Percentiles rank a stretch among this genome's conserved stretches.
phyloP scores from a whole-genome alignment of 1,140 invertebrate genomes.

The Drosophila sproati region DNA sequence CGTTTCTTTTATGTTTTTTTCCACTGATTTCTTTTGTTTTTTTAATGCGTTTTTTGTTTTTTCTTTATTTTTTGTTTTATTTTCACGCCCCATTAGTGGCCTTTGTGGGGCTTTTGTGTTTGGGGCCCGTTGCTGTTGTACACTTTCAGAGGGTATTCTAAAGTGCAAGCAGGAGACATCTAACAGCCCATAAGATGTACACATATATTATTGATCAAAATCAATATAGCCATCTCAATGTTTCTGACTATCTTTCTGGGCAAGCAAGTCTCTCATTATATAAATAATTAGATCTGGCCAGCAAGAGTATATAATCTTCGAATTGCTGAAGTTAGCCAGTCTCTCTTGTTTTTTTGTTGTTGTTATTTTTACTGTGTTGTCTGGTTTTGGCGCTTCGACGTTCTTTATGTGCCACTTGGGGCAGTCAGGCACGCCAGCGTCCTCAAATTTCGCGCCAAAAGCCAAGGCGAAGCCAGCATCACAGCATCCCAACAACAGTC shows the following conservation, averaged over 20 bases:
- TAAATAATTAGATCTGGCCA: not conserved
- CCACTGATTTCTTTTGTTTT: constrained; percentile 12
- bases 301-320: not conserved
- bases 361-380: not conserved
- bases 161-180: not conserved
- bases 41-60: constrained; percentile 24
- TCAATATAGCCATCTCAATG: too few relatives aligned
- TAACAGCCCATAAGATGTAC: too few relatives aligned
- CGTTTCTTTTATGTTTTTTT: constrained; percentile 21
- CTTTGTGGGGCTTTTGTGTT: constrained; percentile 43
- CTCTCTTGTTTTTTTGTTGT: not conserved
- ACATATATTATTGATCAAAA: too few relatives aligned
- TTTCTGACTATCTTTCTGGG: too few relatives aligned
- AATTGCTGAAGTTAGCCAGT: not conserved
- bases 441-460: constrained; percentile 66
- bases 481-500: not conserved
- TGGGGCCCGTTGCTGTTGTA: not conserved
- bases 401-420: constrained; percentile 69
- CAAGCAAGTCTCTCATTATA: too few relatives aligned
- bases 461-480: constrained; percentile 26
- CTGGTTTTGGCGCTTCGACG: constrained; percentile 12
- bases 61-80: constrained; percentile 17
- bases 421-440: constrained; percentile 57
- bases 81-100: constrained; percentile 69
- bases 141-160: not conserved